Evolutionary conservation across 2,113 vertebrate genomes (phyloP), one percentile per base, ranked within the genome.

Genomic region (Hippoglossus stenolepis): DNA sequence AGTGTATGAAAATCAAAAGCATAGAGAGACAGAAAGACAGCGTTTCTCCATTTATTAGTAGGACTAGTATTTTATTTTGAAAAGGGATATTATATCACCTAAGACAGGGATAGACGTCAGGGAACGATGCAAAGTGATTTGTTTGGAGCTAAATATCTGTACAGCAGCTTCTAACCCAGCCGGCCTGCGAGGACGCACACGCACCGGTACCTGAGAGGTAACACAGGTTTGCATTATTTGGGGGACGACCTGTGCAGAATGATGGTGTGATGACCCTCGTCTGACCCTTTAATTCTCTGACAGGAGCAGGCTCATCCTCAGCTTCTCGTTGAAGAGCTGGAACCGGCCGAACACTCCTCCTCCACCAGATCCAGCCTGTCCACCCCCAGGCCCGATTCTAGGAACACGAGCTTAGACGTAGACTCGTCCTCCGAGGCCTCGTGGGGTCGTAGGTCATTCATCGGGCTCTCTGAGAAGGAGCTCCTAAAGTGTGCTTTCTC

Each of bases 401-500:
- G 78, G 59, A 26, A 67, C 23, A 61, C 13, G 15, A 85, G 73
- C 28, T 85, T 81, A 67, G 87, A 88, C 51, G 69, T 77, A 64
- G 85, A 86, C 65, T 70, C 81, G 10, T 70, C 77, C 0, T 80
- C 75, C 11, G 5, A 65, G 73, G 73, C 80, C 54, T 85, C 88
- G 3, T 89, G 85, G 17, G 73, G 80, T 12, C 86, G 73, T 0
- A 68, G 73, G 65, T 87, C 91, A 5, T 87, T 75, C 85, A 90
- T 93, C 17, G 90, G 87, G 79, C 91, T 92, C 85, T 91, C 92
- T 87, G 92, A 90, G 20, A 77, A 83, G 38, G 77, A 92, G 65
- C 90, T 92, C 82, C 70, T 93, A 83, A 90, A 90, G 74, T 91
- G 84, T 89, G 89, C 92, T 79, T 93, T 93, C 86, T 90, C 87